These are phyloP conservation scores for Carcinoscorpius rotundicauda DNA, from an alignment of 1,140 invertebrate species.

Conservation along the genomic window DNA sequence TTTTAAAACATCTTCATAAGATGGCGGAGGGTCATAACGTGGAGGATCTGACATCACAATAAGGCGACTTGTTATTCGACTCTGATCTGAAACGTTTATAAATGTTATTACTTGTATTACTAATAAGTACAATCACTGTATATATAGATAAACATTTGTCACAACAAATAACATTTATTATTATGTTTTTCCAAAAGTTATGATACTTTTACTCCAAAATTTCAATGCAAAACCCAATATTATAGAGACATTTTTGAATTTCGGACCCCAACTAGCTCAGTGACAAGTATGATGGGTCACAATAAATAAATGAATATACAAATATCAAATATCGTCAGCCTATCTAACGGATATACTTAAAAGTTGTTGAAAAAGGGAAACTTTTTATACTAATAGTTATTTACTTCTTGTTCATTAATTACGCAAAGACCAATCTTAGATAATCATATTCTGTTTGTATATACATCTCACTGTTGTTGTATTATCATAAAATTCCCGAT, in stretches of 20 bases:
- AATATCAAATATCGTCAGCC: background rate
- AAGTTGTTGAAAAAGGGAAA: no score
- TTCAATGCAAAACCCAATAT: background rate
- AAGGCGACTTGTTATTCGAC: background rate
- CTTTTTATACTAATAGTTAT: no score
- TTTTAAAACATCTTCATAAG: slow-evolving; percentile 23
- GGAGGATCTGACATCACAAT: slow-evolving; percentile 1
- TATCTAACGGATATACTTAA: no score
- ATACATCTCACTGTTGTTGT: no score
- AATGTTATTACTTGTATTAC: background rate
- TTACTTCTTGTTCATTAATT: no score
- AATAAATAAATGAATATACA: background rate
- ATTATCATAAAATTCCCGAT: no score
- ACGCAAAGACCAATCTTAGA: no score
- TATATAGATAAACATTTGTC: slow-evolving; percentile 12
- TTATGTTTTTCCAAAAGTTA: background rate
- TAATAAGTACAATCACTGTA: background rate
- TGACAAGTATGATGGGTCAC: background rate
- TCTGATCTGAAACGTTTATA: background rate
- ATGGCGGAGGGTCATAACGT: slow-evolving; percentile 20
- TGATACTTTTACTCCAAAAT: background rate
- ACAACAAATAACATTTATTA: slow-evolving; percentile 1
- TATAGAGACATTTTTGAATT: no score
- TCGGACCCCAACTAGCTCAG: no score
- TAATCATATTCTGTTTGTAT: no score